phyloP scores from a whole-genome alignment of 2,797 vertebrate species.

The Rhinichthys osculus region DNA sequence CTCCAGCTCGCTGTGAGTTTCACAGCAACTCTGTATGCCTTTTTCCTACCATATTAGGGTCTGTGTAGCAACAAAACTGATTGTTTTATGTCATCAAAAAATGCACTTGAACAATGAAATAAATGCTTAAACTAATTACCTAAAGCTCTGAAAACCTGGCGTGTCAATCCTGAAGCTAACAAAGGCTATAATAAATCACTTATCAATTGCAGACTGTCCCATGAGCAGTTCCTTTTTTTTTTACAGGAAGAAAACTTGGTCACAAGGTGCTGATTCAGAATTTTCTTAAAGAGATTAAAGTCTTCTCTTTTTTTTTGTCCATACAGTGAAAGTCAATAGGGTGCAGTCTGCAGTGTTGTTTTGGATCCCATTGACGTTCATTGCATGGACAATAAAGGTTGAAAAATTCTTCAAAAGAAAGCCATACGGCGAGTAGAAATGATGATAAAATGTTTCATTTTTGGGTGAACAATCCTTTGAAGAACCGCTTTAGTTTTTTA shows the following conservation, averaged over 20 bases:
- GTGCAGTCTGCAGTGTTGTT: background rate
- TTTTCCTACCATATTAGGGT: slow-evolving; percentile 25
- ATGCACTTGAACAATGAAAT: background rate
- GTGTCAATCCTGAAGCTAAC: background rate
- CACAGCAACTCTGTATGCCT: background rate
- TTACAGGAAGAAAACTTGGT: background rate
- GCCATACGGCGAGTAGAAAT: background rate
- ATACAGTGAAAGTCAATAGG: background rate
- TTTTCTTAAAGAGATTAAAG: background rate
- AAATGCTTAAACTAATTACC: background rate
- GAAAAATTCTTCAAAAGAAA: background rate
- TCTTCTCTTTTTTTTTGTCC: background rate
- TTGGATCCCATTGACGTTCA: background rate
- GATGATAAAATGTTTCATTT: background rate
- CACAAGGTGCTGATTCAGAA: slow-evolving; percentile 12
- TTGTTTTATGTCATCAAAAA: background rate
- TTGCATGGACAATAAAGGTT: background rate
- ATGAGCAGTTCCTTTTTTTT: background rate
- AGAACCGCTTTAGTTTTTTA: background rate
- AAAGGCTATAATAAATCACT: slow-evolving; percentile 2
- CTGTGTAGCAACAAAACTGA: background rate
- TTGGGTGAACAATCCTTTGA: background rate
- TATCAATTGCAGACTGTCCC: background rate
- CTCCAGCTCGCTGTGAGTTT: background rate
- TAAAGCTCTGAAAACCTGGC: background rate